These are phyloP conservation scores for Tyrophagus putrescentiae DNA, from an alignment of 1,140 invertebrate genomes.

Conservation along the genomic window DNA sequence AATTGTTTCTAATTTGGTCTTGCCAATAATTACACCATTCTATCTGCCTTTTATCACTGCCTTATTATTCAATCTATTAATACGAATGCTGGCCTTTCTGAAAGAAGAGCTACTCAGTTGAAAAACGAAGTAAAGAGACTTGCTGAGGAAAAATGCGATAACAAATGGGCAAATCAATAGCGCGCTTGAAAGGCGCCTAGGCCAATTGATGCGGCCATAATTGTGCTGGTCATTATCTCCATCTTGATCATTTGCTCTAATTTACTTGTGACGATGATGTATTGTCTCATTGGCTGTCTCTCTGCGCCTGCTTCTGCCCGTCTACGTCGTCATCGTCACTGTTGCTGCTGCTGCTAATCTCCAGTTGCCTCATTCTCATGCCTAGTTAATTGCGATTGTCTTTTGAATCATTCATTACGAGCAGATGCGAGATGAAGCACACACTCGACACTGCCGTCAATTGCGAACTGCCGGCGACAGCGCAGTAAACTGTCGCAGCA, in stretches of 20 bases:
- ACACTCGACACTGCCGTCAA: no score
- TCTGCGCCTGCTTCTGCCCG: not conserved
- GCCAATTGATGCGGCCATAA: conserved; percentile 1
- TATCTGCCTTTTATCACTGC: no score
- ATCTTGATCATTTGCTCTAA: not conserved
- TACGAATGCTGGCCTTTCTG: not conserved
- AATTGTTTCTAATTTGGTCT: no score
- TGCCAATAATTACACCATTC: no score
- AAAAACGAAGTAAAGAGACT: no score
- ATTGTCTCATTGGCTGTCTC: not conserved
- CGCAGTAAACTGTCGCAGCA: no score
- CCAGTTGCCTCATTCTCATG: conserved; percentile 13
- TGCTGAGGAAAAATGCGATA: not conserved
- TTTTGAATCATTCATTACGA: conserved; percentile 1
- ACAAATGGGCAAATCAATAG: no score
- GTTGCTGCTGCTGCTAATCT: not conserved
- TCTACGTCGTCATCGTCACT: not conserved
- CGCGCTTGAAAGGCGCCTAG: not conserved
- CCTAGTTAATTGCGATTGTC: conserved; percentile 12
- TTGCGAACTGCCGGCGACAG: no score
- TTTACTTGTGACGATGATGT: conserved; percentile 12
- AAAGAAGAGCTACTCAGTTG: not conserved
- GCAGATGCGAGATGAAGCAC: no score
- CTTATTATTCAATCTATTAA: no score
- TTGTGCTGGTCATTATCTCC: conserved; percentile 8